Evolutionary conservation across 2,797 vertebrate species (phyloP).

Genomic region (Chelidonichthys spinosus): DNA sequence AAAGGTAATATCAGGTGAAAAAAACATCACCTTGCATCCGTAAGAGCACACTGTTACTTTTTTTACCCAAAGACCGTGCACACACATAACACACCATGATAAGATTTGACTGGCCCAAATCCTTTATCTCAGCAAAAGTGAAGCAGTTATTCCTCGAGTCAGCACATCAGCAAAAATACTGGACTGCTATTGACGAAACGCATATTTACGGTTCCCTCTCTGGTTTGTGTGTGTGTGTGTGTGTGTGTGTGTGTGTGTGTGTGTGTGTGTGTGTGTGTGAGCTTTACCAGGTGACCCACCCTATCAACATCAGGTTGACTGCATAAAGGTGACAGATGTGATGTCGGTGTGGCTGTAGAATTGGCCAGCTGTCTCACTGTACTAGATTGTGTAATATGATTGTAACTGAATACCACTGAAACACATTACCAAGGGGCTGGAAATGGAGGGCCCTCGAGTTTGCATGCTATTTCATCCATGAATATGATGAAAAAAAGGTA

Average conservation of each 20-base stretch:
- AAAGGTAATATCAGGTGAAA: constrained; percentile 53
- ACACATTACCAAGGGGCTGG: not conserved
- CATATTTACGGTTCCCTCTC: constrained; percentile 61
- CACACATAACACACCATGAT: constrained; percentile 46
- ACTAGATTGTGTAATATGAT: constrained; percentile 19
- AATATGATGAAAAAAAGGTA: not conserved
- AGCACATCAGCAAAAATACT: constrained; percentile 63
- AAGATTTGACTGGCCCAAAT: constrained; percentile 68
- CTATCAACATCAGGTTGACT: constrained; percentile 54
- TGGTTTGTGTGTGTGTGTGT: not conserved
- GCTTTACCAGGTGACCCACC: constrained; percentile 26
- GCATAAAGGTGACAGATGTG: constrained; percentile 68
- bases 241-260: constrained; percentile 24
- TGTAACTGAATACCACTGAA: not conserved
- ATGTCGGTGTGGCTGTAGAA: constrained; percentile 32
- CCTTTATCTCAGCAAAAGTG: constrained; percentile 76
- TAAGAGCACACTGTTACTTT: constrained; percentile 29
- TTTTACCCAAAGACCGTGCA: constrained; percentile 44
- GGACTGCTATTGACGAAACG: constrained; percentile 68
- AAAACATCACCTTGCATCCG: constrained; percentile 33
- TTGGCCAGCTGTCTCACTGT: constrained; percentile 36
- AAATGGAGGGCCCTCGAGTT: not conserved
- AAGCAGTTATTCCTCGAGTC: constrained; percentile 58
- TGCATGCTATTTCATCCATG: not conserved
- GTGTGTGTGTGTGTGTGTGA: constrained; percentile 22